Evolutionary conservation across 1,140 invertebrate species (phyloP).

Genomic region (Drosophila carrolli): DNA sequence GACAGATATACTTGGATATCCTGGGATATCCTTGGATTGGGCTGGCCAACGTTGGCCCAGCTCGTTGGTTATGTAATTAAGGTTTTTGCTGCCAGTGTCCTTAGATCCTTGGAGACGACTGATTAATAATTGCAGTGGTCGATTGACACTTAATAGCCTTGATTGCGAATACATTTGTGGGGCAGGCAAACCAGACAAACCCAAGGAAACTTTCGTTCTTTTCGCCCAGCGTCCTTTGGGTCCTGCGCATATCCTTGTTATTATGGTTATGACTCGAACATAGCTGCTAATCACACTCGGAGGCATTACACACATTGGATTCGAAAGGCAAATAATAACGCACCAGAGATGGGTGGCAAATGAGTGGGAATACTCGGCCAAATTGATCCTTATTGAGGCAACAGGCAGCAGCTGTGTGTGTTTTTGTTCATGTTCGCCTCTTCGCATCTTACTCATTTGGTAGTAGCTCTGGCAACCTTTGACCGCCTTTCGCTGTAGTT

Average conservation of each 20-base stretch:
- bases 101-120: slow-evolving; percentile 37
- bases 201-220: too few relatives aligned
- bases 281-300: slow-evolving; percentile 66
- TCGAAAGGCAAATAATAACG: slow-evolving; percentile 57
- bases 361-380: slow-evolving; percentile 18
- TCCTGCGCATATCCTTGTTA: slow-evolving; percentile 30
- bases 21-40: background rate
- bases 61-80: slow-evolving; percentile 40
- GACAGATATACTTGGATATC: background rate
- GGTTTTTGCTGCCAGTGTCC: background rate
- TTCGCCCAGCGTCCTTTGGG: slow-evolving; percentile 6
- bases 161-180: slow-evolving; percentile 37
- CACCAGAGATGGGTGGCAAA: slow-evolving; percentile 16
- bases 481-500: slow-evolving; percentile 31
- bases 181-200: too few relatives aligned
- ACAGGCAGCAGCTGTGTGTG: slow-evolving; percentile 50
- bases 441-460: slow-evolving; percentile 47
- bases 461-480: slow-evolving; percentile 61
- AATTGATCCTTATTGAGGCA: slow-evolving; percentile 56
- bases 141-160: slow-evolving; percentile 48
- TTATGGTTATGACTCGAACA: slow-evolving; percentile 34
- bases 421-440: background rate
- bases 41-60: slow-evolving; percentile 25
- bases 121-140: slow-evolving; percentile 50
- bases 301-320: slow-evolving; percentile 61